Conservation (phyloP, 2,113 vertebrate species). For the Prochilodus magdalenae region DNA sequence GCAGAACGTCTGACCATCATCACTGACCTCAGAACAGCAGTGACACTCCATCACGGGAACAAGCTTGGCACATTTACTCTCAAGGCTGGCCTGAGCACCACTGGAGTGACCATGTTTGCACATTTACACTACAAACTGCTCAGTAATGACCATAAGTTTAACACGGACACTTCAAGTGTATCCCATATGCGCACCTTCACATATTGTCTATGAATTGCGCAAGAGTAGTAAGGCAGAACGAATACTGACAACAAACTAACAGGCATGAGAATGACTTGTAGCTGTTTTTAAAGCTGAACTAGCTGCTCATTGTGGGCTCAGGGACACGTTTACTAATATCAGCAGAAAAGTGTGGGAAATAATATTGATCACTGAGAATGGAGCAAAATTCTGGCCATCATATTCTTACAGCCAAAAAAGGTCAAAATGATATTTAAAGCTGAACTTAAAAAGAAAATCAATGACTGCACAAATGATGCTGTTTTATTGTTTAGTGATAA, state of each 20-base stretch:
- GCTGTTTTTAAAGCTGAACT: slow-evolving; percentile 5
- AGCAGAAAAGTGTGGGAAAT: not conserved
- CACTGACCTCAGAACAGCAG: slow-evolving; percentile 37
- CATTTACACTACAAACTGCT: slow-evolving; percentile 48
- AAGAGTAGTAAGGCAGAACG: not conserved
- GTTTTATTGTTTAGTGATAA: not conserved
- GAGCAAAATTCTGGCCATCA: not conserved
- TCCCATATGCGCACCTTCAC: not conserved
- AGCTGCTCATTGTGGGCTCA: not conserved
- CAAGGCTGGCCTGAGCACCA: not conserved
- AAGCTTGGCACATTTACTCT: slow-evolving; percentile 64
- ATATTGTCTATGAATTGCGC: too few relatives aligned
- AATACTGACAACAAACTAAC: not conserved
- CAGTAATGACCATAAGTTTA: not conserved
- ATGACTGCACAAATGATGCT: not conserved
- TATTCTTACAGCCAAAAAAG: not conserved
- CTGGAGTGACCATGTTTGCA: slow-evolving; percentile 54
- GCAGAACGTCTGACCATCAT: slow-evolving; percentile 59
- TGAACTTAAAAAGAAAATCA: not conserved
- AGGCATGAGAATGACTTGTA: not conserved
- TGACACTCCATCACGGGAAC: slow-evolving; percentile 49
- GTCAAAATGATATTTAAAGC: not conserved
- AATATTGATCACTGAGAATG: not conserved
- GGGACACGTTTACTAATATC: not conserved
- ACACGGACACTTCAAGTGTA: not conserved